A percentile compares a stretch with the other conserved stretches of the same genome.
Conservation (phyloP, 2,888 invertebrate species). For the Phlogophora meticulosa region DNA sequence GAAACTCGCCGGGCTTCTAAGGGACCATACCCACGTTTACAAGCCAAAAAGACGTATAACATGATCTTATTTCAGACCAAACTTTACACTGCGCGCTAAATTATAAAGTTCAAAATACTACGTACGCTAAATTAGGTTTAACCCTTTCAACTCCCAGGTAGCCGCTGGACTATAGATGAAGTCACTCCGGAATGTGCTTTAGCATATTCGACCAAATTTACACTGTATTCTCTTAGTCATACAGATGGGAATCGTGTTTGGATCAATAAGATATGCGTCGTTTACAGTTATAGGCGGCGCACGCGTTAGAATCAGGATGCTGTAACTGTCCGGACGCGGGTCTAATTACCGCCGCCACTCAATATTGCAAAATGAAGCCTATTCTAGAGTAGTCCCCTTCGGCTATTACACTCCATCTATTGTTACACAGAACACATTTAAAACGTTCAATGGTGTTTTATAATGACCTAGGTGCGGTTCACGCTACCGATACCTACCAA, state of each 20-base stretch:
- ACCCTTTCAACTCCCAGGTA: slow-evolving; percentile 61
- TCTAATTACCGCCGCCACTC: slow-evolving; percentile 89
- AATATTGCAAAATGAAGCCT: slow-evolving; percentile 88
- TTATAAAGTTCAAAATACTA: slow-evolving; percentile 43
- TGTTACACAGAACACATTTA: slow-evolving; percentile 85
- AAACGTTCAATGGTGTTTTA: slow-evolving; percentile 78
- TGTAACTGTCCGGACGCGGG: slow-evolving; percentile 86
- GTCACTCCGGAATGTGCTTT: slow-evolving; percentile 67
- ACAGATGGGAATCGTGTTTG: slow-evolving; percentile 46
- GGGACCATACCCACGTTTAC: slow-evolving; percentile 79
- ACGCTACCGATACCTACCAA: slow-evolving; percentile 75
- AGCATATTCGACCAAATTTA: slow-evolving; percentile 56
- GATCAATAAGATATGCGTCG: slow-evolving; percentile 46
- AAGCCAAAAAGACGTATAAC: slow-evolving; percentile 38
- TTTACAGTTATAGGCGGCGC: slow-evolving; percentile 60
- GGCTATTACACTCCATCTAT: slow-evolving; percentile 83
- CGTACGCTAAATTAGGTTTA: slow-evolving; percentile 62
- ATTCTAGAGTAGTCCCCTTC: slow-evolving; percentile 82
- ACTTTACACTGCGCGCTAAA: neutral
- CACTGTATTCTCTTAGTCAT: slow-evolving; percentile 42
- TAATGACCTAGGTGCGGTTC: slow-evolving; percentile 83
- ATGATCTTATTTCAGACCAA: slow-evolving; percentile 21
- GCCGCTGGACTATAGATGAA: slow-evolving; percentile 69
- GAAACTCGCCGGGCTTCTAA: slow-evolving; percentile 86
- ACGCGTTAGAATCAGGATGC: slow-evolving; percentile 89